Conservation (phyloP, 1,140 invertebrate genomes). For the Sycobia sp. region DNA sequence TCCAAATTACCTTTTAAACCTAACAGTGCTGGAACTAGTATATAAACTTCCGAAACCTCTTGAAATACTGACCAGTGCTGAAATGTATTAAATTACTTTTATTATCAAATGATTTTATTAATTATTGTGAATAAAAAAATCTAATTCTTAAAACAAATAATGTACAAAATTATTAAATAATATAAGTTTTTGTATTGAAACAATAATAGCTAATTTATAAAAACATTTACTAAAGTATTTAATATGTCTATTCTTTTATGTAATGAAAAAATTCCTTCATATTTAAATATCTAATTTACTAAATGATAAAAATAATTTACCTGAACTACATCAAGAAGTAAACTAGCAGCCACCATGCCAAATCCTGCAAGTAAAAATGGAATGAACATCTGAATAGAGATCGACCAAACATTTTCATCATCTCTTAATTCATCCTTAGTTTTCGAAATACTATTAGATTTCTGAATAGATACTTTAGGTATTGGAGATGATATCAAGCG, state of each 20-base stretch:
- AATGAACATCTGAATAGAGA: conserved; percentile 83
- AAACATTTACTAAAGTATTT: neutral
- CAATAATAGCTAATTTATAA: neutral
- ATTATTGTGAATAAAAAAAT: too few relatives aligned
- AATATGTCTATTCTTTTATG: neutral
- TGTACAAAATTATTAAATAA: too few relatives aligned
- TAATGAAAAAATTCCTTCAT: too few relatives aligned
- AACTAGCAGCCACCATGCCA: conserved; percentile 89
- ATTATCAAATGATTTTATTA: too few relatives aligned
- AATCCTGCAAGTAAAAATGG: conserved; percentile 90
- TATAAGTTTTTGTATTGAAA: conserved; percentile 9
- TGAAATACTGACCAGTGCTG: conserved; percentile 87
- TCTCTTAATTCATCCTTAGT: conserved; percentile 30
- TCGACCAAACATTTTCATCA: conserved; percentile 66
- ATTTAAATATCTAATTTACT: too few relatives aligned
- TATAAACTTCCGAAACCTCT: conserved; percentile 86
- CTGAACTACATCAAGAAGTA: conserved; percentile 84
- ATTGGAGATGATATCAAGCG: conserved; percentile 44
- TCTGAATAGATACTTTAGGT: conserved; percentile 34
- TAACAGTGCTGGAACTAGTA: conserved; percentile 91
- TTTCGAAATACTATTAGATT: conserved; percentile 36
- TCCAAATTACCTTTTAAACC: conserved; percentile 96
- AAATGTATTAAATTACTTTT: too few relatives aligned
- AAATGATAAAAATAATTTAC: conserved; percentile 52
- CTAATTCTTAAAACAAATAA: too few relatives aligned